Evolutionary conservation across 2,888 invertebrate genomes (phyloP).

Genomic region (Diadromus collaris): DNA sequence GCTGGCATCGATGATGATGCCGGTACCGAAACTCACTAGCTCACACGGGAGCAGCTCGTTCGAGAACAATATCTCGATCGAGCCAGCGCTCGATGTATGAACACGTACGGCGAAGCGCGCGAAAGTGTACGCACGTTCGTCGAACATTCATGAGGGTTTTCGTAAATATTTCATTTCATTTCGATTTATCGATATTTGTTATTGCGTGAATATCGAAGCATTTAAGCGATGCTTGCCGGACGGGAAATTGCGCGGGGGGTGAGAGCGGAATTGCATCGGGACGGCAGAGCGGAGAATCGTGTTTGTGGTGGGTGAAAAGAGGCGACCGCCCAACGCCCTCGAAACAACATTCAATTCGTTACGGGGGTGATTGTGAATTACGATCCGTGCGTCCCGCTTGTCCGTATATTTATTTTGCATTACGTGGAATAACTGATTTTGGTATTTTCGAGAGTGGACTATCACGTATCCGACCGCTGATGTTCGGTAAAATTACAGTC

Average conservation of each 20-base stretch:
- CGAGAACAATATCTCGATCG: slow-evolving; percentile 3
- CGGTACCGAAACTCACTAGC: slow-evolving; percentile 24
- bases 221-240: slow-evolving; percentile 62
- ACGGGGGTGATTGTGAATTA: slow-evolving; percentile 70
- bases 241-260: slow-evolving; percentile 34
- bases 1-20: slow-evolving; percentile 34
- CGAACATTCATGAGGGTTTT: slow-evolving; percentile 38
- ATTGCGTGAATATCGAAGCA: slow-evolving; percentile 64
- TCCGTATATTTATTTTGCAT: slow-evolving; percentile 68
- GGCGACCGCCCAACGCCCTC: slow-evolving; percentile 38
- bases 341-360: slow-evolving; percentile 69
- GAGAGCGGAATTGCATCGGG: slow-evolving; percentile 4
- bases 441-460: slow-evolving; percentile 25
- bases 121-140: slow-evolving; percentile 20
- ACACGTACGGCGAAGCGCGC: slow-evolving; percentile 41
- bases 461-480: slow-evolving; percentile 32
- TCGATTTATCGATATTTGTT: slow-evolving; percentile 67
- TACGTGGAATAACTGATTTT: slow-evolving; percentile 57
- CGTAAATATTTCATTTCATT: slow-evolving; percentile 64
- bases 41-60: no score
- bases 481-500: neutral
- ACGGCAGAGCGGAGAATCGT: neutral
- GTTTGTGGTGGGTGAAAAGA: slow-evolving; percentile 5
- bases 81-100: slow-evolving; percentile 21
- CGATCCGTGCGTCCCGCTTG: slow-evolving; percentile 56